Conservation (phyloP, 92 coral and sea anemone genomes). For the Heteractis magnifica region DNA sequence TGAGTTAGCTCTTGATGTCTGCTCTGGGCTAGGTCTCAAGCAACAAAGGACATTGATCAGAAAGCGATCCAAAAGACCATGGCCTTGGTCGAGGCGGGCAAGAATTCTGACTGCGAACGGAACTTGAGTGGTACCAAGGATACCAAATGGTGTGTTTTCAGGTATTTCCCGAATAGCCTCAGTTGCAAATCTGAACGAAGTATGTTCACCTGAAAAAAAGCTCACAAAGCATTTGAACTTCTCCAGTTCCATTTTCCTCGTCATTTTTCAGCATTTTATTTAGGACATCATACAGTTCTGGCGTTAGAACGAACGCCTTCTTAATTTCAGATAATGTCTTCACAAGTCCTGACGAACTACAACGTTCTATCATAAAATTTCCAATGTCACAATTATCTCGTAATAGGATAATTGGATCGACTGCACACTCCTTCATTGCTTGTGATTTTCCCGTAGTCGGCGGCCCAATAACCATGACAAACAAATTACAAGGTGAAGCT, state of each 20-base stretch:
- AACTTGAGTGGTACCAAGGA: slow-evolving; percentile 46
- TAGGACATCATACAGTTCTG: slow-evolving; percentile 39
- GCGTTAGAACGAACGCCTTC: slow-evolving; percentile 17
- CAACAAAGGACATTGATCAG: slow-evolving; percentile 30
- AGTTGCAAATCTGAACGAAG: slow-evolving; percentile 40
- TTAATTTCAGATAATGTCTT: slow-evolving; percentile 27
- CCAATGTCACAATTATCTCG: slow-evolving; percentile 12
- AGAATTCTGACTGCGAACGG: slow-evolving; percentile 31
- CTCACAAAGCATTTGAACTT: slow-evolving; percentile 30
- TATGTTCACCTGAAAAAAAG: slow-evolving; percentile 50
- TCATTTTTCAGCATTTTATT: slow-evolving; percentile 43
- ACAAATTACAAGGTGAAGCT: neutral
- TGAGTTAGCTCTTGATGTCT: slow-evolving; percentile 4
- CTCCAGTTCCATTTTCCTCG: slow-evolving; percentile 43
- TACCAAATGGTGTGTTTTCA: slow-evolving; percentile 39
- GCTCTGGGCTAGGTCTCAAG: slow-evolving; percentile 19
- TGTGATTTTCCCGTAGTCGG: neutral
- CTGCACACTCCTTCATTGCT: neutral
- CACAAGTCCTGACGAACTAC: slow-evolving; percentile 40
- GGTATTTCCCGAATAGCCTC: slow-evolving; percentile 26
- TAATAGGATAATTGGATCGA: neutral
- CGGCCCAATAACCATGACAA: neutral
- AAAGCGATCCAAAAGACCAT: slow-evolving; percentile 47
- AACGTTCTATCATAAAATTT: slow-evolving; percentile 17
- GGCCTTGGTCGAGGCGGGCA: slow-evolving; percentile 36